Base-by-base conservation (phyloP, 37 sponge, comb jelly and placozoan species). In the Spongilla lacustris region DNA sequence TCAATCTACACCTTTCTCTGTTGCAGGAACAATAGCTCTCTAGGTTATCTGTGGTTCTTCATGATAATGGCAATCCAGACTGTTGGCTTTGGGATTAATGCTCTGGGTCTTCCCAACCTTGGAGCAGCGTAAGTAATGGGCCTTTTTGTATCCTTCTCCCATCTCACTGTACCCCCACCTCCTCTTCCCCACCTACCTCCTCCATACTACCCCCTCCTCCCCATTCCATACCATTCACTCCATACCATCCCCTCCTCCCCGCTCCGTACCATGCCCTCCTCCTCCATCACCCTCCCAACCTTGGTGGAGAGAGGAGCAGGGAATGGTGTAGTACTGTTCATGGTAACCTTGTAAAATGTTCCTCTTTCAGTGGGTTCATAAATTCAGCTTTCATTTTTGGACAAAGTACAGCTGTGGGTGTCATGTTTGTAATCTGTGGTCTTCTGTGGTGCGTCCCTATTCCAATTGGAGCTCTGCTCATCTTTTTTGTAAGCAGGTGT, bases 11-110 rank as follows among this genome's bases (percentile, higher is more conserved):
- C 1, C 58, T 58, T 6, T 26, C 41, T 14, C 37, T 66, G 4
- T 36, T 10, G 0, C 28, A 96, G 96, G 89, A 91, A 81, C 49
- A 94, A 96, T 85, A 93, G 94, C 68, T 96, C 96, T 25, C 70
- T 96, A 32, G 78, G 83, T 12, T 97, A 87, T 87, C 93, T 97
- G 96, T 93, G 88, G 76, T 97, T 97, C 85, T 95, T 97, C 82
- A 86, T 96, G 68, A 73, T 93, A 19, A 92, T 96, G 85, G 28
- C 71, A 2, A 78, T 93, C 67, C 96, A 96, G 79, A 71, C 84
- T 17, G 36, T 88, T 31, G 32, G 76, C 41, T 95, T 66, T 35
- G 35, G 72, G 21, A 66, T 95, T 4, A 79, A 87, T 77, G 90
- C 75, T 6, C 49, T 89, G 28, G 96, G 96, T 21, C 25, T 80